These are phyloP conservation scores for Hypothenemus hampei DNA, from an alignment of 1,140 invertebrate genomes.

Conservation along the genomic window DNA sequence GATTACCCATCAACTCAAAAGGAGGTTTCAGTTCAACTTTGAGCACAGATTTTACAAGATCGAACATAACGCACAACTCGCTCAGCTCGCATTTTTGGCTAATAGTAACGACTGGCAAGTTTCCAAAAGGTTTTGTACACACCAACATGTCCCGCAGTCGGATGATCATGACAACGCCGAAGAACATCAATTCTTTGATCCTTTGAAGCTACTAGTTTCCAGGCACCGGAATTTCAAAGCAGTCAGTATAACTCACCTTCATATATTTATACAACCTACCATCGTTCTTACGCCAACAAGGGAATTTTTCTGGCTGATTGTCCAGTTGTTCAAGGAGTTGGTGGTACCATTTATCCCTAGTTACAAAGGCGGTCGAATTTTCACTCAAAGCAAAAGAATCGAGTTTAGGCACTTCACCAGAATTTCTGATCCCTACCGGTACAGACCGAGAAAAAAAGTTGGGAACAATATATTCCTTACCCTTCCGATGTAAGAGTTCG, in stretches of 20 bases:
- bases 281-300: neutral
- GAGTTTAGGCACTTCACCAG: neutral
- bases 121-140: constrained; percentile 35
- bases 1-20: constrained; percentile 31
- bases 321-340: neutral
- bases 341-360: neutral
- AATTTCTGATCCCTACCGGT: neutral
- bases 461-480: constrained; percentile 29
- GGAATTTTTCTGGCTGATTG: neutral
- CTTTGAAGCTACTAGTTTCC: constrained; percentile 25
- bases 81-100: constrained; percentile 36
- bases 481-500: constrained; percentile 44
- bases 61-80: constrained; percentile 30
- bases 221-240: constrained; percentile 3
- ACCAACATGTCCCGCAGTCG: constrained; percentile 28
- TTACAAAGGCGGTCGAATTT: neutral
- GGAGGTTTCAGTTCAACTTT: constrained; percentile 29
- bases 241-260: neutral
- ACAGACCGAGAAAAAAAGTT: constrained; percentile 27
- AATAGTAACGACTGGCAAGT: constrained; percentile 31
- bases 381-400: neutral
- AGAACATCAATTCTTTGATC: constrained; percentile 7
- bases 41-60: constrained; percentile 32
- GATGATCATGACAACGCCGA: constrained; percentile 2
- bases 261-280: neutral